Evolutionary conservation across 1,140 invertebrate genomes (phyloP), one percentile per base, ranked within the genome.

Genomic region (Caerostris extrusa): DNA sequence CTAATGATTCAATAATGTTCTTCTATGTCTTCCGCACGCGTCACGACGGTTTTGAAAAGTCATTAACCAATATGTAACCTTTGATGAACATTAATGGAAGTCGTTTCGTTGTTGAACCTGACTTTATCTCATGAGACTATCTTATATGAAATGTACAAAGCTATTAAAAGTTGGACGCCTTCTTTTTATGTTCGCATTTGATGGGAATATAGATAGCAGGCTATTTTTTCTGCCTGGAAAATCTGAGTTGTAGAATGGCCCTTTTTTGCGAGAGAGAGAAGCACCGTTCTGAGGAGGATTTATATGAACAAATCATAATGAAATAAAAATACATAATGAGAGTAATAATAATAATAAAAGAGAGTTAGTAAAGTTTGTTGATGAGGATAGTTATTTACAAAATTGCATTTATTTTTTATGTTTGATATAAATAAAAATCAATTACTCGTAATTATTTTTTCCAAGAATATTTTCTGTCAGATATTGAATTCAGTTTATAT

Each of bases 41-140:
- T 57, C 88, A 17, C 53, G 17, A 57, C 71, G 55, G 88, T 14
- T 90, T 71, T 90, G 58, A 71, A 90, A 90, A 90, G 88, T 90
- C 88, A 90, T 90, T 90, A 71, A 90, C 53, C 88, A 77, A 90
- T 90, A 90, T 90, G 88, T 90, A 90, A 71, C 88, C 53, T 71
- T 57, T 90, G 88, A 90, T 90, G 88, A 90, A 90, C 88, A 90
- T 77, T 90, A 90, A 90, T 90, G 88, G 67, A 71, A 17, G 88
- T 57, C 88, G 67, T 90, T 90, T 69, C 58, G 60, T 64, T 64
- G 58, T 88, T 85, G 57, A 58, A 85, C 83, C 83, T 77, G 57
- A 85, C 57, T 85, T 60, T 58, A 85, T 57, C 83, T 85, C 57
- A 56, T 7, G 56, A n/a, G 57, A 50, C 71, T 77, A 77, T 77